Conservation (phyloP, 2,113 vertebrate species). For the Pseudorectes ferrugineus region DNA sequence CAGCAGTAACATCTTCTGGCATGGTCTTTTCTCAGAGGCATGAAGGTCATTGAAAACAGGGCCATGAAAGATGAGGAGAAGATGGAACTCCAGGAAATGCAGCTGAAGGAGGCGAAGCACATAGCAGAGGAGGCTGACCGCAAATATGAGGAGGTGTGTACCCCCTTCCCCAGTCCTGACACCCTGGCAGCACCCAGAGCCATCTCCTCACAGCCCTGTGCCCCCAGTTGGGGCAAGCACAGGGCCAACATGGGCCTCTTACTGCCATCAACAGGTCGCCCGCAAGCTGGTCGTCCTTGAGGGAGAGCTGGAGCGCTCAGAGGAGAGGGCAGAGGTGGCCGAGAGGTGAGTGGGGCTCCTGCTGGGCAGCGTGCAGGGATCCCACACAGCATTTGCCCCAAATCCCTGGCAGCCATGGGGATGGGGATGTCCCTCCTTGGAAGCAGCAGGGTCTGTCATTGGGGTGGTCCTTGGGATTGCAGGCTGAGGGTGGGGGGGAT, state of each 20-base stretch:
- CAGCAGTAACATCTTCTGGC: not conserved
- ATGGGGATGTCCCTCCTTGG: not conserved
- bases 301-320: slow-evolving; percentile 94
- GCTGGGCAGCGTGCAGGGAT: fast-evolving
- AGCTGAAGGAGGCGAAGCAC: slow-evolving; percentile 98
- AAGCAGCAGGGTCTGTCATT: not conserved
- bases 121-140: slow-evolving; percentile 97
- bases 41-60: slow-evolving; percentile 99
- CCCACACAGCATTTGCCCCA: not conserved
- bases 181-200: no score
- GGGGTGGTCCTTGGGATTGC: not conserved
- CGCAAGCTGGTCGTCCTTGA: slow-evolving; percentile 96
- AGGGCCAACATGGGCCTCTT: fast-evolving
- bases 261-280: slow-evolving; percentile 78
- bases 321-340: slow-evolving; percentile 93
- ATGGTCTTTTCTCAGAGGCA: slow-evolving; percentile 80
- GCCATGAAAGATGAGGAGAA: slow-evolving; percentile 97
- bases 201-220: fast-evolving
- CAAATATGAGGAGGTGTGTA: slow-evolving; percentile 94
- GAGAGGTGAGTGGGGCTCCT: slow-evolving; percentile 77
- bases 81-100: slow-evolving; percentile 99
- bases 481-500: not conserved
- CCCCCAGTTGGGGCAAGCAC: fast-evolving
- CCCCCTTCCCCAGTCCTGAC: not conserved
- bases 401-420: not conserved